Conservation (phyloP, 2,797 vertebrate species). For the Megalops cyprinoides region DNA sequence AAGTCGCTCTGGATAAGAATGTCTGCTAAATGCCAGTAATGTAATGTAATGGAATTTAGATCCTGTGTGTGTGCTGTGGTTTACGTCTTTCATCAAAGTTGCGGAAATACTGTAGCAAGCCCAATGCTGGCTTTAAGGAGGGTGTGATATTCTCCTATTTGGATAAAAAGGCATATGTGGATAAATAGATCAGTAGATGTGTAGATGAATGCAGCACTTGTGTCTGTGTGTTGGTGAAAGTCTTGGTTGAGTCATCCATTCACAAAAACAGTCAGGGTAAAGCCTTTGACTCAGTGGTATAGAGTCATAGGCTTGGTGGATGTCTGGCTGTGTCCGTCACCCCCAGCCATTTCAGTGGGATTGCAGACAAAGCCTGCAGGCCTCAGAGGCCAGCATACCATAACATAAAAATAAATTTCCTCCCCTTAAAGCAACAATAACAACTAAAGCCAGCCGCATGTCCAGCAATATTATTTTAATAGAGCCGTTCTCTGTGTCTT, state of each 20-base stretch:
- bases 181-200: too few species aligned
- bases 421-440: neutral
- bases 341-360: constrained; percentile 3
- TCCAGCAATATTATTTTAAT: neutral
- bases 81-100: too few species aligned
- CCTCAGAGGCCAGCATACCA: neutral
- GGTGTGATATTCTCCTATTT: too few species aligned
- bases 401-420: neutral
- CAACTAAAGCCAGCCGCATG: constrained; percentile 3
- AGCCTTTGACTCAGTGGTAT: neutral
- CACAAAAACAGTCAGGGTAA: neutral
- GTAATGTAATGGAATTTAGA: too few species aligned
- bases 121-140: too few species aligned
- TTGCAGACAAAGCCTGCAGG: neutral
- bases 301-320: too few species aligned
- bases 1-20: too few species aligned
- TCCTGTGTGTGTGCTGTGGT: too few species aligned
- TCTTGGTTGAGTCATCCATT: neutral
- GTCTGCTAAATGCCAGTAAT: too few species aligned
- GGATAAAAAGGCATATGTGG: too few species aligned
- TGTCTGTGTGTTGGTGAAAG: neutral
- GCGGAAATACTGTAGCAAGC: too few species aligned
- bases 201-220: neutral
- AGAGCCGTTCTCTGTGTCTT: neutral
- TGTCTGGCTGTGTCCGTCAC: too few species aligned